Evolutionary conservation across 2,113 vertebrate species (phyloP), one percentile per base, ranked within the genome.

Genomic region (Phalacrocorax brasilianus): DNA sequence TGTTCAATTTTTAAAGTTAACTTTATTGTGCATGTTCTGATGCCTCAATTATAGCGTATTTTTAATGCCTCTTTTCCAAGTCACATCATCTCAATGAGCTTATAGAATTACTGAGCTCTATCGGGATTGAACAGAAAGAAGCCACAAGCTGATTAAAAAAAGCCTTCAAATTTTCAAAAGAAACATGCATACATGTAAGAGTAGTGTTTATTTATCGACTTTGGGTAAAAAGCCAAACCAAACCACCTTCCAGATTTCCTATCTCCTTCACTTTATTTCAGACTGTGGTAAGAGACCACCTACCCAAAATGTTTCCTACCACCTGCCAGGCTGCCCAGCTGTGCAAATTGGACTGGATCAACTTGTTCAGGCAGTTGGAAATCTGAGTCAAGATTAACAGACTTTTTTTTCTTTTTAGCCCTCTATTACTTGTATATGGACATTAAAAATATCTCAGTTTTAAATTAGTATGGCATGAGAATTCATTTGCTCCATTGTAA

Each of bases 311-410:
- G 63, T 83, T 93, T 96, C 59, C 55, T 73, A 81, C 59, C 75
- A 97, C 53, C 61, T 95, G 80, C 75, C 88, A 90, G 85, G 73
- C 80, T 83, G 33, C 19, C 76, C 91, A 95, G 83, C 63, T 96
- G 90, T 75, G 61, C 87, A 97, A 95, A 97, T 23, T 89, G 40
- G 55, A 80, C 42, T 76, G 87, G 93, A 92, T 77, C 92, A 93
- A 94, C 74, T 94, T 89, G n/a, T 80, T 91, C 76, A 80, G 68
- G 63, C 76, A 96, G 74, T 70, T 85, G 45, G 55, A 85, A 94
- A 96, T 85, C 42, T 89, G 30, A 85, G 73, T 79, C 66, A 89
- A 95, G 61, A 93, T 52, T 62, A 93, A 70, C 23, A 66, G 35
- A 24, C 14, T 26, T 67, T 53, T 61, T 61, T 28, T 72, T 50